Percentiles rank a stretch among this genome's conserved stretches.
Evolutionary conservation across 2,797 vertebrate species (phyloP).

Genomic region (Acridotheres tristis): DNA sequence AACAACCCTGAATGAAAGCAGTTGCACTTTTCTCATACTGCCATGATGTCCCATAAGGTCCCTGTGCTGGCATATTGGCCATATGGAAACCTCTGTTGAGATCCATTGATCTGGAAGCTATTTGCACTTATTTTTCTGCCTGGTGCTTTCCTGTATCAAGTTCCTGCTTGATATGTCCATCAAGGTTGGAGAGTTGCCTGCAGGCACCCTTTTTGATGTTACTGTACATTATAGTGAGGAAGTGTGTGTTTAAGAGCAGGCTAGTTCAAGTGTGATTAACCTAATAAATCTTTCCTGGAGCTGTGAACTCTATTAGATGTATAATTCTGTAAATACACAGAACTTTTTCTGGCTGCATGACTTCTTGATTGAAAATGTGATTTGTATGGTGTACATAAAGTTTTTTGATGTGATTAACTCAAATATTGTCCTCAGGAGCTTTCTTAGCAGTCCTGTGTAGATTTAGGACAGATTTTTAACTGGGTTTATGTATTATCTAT

Average conservation of each 20-base stretch:
- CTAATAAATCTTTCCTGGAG: background rate
- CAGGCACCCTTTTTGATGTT: background rate
- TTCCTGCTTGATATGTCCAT: background rate
- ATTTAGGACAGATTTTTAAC: background rate
- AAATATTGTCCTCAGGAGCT: background rate
- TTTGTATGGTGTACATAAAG: background rate
- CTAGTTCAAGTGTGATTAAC: background rate
- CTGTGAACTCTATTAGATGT: background rate
- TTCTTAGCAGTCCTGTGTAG: background rate
- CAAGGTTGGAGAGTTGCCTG: background rate
- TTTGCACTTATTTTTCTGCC: background rate
- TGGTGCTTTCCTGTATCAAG: background rate
- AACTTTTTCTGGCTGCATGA: background rate
- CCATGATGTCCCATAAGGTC: rapidly evolving
- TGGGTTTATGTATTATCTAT: background rate
- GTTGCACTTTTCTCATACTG: background rate
- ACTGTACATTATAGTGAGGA: rapidly evolving
- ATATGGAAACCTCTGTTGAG: background rate
- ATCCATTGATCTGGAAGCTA: background rate
- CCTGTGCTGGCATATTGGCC: background rate
- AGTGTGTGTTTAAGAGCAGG: background rate
- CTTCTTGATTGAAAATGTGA: background rate
- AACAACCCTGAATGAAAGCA: background rate
- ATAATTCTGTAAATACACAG: background rate
- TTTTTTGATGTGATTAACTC: background rate